Percentiles rank a stretch among this genome's conserved stretches.
phyloP scores from a whole-genome alignment of 2,113 vertebrate species.

The Mesocricetus auratus region DNA sequence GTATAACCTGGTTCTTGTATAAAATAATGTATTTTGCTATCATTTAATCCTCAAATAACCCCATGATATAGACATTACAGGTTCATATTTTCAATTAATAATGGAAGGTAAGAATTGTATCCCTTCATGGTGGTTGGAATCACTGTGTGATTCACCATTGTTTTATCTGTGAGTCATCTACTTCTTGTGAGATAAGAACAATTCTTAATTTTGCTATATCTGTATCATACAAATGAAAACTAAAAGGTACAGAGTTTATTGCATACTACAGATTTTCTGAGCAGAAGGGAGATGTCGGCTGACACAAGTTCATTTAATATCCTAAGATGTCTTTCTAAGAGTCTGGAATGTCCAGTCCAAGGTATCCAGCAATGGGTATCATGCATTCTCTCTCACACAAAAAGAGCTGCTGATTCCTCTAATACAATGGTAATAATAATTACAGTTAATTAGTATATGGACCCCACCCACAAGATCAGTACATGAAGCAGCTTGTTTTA shows the following conservation, averaged over 20 bases:
- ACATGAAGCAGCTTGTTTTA: neutral
- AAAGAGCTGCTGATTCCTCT: neutral
- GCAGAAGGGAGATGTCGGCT: neutral
- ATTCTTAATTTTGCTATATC: neutral
- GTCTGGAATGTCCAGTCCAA: neutral
- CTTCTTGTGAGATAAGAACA: neutral
- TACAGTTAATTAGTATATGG: neutral
- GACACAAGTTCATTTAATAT: neutral
- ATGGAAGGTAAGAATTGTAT: neutral
- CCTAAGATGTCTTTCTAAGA: neutral
- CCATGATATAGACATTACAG: neutral
- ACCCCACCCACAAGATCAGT: neutral
- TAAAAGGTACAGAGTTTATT: neutral
- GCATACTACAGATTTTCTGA: neutral
- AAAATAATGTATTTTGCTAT: neutral
- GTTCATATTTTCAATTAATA: neutral
- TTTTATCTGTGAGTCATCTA: neutral
- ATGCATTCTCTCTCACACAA: neutral
- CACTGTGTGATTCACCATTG: neutral
- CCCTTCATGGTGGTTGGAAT: neutral
- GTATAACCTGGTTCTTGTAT: neutral
- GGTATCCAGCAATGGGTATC: accelerated
- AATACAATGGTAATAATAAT: neutral
- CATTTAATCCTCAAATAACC: neutral
- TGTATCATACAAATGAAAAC: neutral